phyloP scores from a whole-genome alignment of 2,888 invertebrate genomes.

The Lottia gigantea region DNA sequence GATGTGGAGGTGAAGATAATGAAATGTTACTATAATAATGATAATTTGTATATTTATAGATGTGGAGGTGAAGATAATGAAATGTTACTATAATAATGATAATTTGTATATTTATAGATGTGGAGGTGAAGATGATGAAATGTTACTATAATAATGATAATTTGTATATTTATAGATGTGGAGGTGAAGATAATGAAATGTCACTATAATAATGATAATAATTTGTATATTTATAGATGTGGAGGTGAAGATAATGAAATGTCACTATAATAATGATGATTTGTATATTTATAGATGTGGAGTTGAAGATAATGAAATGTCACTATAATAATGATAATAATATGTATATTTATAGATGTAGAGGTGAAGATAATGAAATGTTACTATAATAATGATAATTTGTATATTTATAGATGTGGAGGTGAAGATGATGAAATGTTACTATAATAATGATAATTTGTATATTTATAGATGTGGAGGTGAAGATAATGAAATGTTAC shows the following conservation, averaged over 20 bases:
- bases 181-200: slow-evolving; percentile 76
- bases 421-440: slow-evolving; percentile 77
- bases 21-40: too few relatives aligned
- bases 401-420: slow-evolving; percentile 52
- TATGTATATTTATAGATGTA: not conserved
- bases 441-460: too few relatives aligned
- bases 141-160: not conserved
- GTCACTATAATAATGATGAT: not conserved
- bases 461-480: not conserved
- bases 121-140: not conserved
- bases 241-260: too few relatives aligned
- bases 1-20: not conserved
- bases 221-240: not conserved
- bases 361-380: not conserved
- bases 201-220: slow-evolving; percentile 25
- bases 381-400: too few relatives aligned
- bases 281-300: slow-evolving; percentile 51
- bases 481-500: too few relatives aligned
- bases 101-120: not conserved
- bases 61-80: slow-evolving; percentile 76
- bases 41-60: slow-evolving; percentile 34
- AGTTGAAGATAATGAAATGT: slow-evolving; percentile 77
- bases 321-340: too few relatives aligned
- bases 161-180: slow-evolving; percentile 48
- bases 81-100: slow-evolving; percentile 56